Base-by-base conservation (phyloP, 2,797 vertebrate genomes). In the Sebastes wilsoni region DNA sequence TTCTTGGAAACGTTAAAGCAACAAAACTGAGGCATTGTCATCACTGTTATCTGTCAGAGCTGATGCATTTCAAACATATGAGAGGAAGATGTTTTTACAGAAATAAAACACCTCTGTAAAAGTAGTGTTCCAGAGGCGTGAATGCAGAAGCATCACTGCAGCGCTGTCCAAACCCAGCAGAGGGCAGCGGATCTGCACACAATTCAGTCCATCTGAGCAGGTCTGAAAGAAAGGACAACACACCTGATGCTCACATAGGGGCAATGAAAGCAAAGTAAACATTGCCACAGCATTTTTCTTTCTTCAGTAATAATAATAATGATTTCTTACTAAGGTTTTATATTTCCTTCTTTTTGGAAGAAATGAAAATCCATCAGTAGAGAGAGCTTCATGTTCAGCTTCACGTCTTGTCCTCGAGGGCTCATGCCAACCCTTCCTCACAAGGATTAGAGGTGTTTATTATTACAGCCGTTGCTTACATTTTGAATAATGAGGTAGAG, bases 121-220 rank as follows among this genome's bases (percentile, higher is more conserved):
- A 0, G 98, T 99, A 32, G 93, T 83, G 83, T 97, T 97, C 98
- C 97, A 98, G 2, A 99, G 85, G 25, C 92, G 93, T 2, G 97
- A 95, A 13, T 95, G 95, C 34, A 98, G 72, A 36, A 94, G 56
- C 0, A 99, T 75, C 0, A 89, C 80, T 30, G 97, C 96, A 87
- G 94, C 96, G 87, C 95, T 98, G 90, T 99, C 97, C 23, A 98
- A 84, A 11, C 95, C 97, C 74, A 94, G 93, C 77, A 99, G 95
- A 1, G 97, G 97, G 77, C 98, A 99, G 67, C 65, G 93, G 25
- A 99, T 94, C 85, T 91, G 93, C 88, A 97, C 96, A 52, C 97
- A 99, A 7, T 25, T 93, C 36, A 96, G 92, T 0, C 96, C 96
- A 62, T 89, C 88, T 0, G 90, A 94, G 86, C 98, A 99, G 22